Evolutionary conservation across 2,888 invertebrate genomes (phyloP), one percentile per base, ranked within the genome.

Genomic region (Lasioglossum calceatum): DNA sequence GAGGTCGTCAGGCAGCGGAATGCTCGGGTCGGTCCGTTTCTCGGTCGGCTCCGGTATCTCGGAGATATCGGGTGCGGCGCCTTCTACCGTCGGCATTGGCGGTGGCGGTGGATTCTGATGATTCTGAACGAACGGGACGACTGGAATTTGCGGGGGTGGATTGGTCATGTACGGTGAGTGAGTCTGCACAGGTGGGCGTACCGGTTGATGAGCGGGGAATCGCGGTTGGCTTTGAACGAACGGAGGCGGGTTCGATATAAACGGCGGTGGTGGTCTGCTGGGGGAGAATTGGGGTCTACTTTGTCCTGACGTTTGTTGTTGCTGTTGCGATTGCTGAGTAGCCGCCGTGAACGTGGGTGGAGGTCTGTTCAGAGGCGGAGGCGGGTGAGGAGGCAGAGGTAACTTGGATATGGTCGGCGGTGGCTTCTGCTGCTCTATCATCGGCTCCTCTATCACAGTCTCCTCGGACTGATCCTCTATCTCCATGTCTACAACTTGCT

Each of bases 1-100:
- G 91, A 97, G 96, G 95, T 97, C 97, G 88, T 97, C 96, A 3
- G 97, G 97, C 1, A 97, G 94, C 42, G 96, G 96, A 70, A 95
- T 95, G 67, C 96, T 96, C 1, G 95, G 94, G 12, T 96, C 95
- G 10, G 95, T 91, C 39, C 95, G 95, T 80, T 95, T 95, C 16
- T 95, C 95, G 42, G 95, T 94, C 1, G 94, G 95, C 77, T 96
- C 96, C 3, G 96, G 95, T 79, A 95, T 95, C 0, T 96, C 94
- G 16, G 95, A 92, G 73, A 95, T 92, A 79, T 96, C 96, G 0
- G 78, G 84, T 0, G 86, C 71, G 0, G 79, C 64, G 0, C 82
- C 80, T 16, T 87, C 90, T 5, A 87, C 88, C 0, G 89, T 58
- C 0, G 92, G 86, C 50, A 92, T 64, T 0, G 92, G 90, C 8